Base-by-base conservation (phyloP, 2,888 invertebrate genomes). In the Schizaphis graminum region DNA sequence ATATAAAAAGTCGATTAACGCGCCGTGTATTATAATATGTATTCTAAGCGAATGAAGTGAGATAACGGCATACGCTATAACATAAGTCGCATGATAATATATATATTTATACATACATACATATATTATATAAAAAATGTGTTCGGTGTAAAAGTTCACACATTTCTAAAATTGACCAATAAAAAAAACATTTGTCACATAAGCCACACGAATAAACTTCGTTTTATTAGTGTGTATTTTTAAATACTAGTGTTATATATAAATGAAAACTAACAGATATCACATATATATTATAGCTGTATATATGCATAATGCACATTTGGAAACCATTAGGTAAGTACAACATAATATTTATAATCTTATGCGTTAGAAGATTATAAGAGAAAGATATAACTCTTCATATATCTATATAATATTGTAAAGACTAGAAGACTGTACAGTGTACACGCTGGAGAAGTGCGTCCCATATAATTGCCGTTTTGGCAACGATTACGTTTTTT, bases 111-210 rank as follows among this genome's bases (percentile, higher is more conserved):
- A 49, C 11, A 49, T 49, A n/a, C n/a, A 49, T 49, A 49, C 8
- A 10, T 11, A 49, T 49, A 49, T 13, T 4, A 11, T 26, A 26
- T 16, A 11, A 28, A 2, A 44, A 57, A 89, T 57, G 26, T 89
- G 28, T 61, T 8, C 3, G 28, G 61, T n/a, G 89, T 61, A 21
- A 61, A 90, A 90, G 61, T 90, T 90, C 89, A 90, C 89, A 90
- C 61, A 57, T 89, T 56, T 41, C 89, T 44, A 13, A 28, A 44
- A 89, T 8, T 4, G 44, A 28, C 57, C 7, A 3, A 28, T 28
- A 41, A 56, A 56, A 21, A 57, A 89, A 28, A 2, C 4, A 56
- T 89, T 57, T 26, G 26, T 89, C 57, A 3, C 26, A 47, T 26
- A 53, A 26, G 26, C 28, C 56, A 24, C 28, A 16, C 28, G 41